These are phyloP conservation scores for Scrobipalpa costella DNA, from an alignment of 2,888 invertebrate genomes.

Conservation along the genomic window DNA sequence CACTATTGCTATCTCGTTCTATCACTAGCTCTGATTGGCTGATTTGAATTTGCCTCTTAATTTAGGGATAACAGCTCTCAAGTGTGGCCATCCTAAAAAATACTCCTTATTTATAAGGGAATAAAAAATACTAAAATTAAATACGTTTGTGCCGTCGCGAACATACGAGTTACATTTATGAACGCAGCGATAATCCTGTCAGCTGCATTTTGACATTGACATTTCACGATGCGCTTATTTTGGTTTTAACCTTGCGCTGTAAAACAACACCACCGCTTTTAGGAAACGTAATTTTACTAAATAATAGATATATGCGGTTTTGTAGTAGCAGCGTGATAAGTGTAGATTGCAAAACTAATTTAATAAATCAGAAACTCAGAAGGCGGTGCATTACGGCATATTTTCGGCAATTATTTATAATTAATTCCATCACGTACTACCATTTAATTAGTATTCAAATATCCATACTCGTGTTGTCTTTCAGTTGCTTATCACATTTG, in stretches of 20 bases:
- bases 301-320: not conserved
- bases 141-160: no score
- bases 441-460: not conserved
- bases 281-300: no score
- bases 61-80: no score
- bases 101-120: no score
- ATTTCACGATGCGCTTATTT: not conserved
- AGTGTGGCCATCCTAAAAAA: no score
- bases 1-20: no score
- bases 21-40: no score
- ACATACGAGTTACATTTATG: not conserved
- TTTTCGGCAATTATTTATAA: not conserved
- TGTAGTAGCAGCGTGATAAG: not conserved
- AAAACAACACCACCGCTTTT: not conserved
- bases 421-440: not conserved
- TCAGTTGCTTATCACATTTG: not conserved
- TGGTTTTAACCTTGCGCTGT: not conserved
- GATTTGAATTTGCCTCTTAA: no score
- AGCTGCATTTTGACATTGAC: slow-evolving; percentile 2
- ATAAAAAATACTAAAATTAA: no score
- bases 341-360: not conserved
- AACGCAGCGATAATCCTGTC: not conserved
- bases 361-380: not conserved
- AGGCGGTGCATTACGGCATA: not conserved
- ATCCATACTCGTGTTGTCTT: not conserved